These are phyloP conservation scores for Hesperophylax magnus DNA, from an alignment of 1,140 invertebrate genomes.

Conservation along the genomic window DNA sequence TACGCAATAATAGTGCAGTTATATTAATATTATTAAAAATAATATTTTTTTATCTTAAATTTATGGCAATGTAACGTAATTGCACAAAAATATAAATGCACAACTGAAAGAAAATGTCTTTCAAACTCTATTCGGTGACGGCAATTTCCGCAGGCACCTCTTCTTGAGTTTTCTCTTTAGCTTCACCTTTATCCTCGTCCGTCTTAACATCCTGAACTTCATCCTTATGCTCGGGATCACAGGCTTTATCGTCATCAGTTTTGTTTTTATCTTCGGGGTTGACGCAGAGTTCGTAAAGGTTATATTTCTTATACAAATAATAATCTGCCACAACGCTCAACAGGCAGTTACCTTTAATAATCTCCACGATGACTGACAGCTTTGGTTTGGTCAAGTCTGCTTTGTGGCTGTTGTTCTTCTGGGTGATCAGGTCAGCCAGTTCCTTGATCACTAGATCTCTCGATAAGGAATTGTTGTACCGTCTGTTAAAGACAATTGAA, in stretches of 20 bases:
- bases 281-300: conserved; percentile 68
- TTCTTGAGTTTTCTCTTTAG: too few species aligned
- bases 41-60: too few species aligned
- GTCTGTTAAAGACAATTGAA: conserved; percentile 84
- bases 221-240: not conserved
- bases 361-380: conserved; percentile 83
- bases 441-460: conserved; percentile 80
- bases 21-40: too few species aligned
- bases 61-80: too few species aligned
- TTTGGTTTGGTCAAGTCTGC: conserved; percentile 84
- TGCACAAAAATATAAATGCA: too few species aligned
- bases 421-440: conserved; percentile 77
- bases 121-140: too few species aligned
- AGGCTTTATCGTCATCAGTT: not conserved
- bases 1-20: too few species aligned
- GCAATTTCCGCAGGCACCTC: too few species aligned
- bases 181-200: too few species aligned
- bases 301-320: conserved; percentile 79
- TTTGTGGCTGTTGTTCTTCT: conserved; percentile 79
- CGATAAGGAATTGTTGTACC: conserved; percentile 83
- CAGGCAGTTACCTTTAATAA: conserved; percentile 79
- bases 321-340: conserved; percentile 79
- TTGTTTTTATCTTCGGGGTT: conserved; percentile 19
- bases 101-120: too few species aligned
- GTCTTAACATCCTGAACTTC: too few species aligned